Base-by-base conservation (phyloP, 2,888 invertebrate genomes). In the Meganola albula region DNA sequence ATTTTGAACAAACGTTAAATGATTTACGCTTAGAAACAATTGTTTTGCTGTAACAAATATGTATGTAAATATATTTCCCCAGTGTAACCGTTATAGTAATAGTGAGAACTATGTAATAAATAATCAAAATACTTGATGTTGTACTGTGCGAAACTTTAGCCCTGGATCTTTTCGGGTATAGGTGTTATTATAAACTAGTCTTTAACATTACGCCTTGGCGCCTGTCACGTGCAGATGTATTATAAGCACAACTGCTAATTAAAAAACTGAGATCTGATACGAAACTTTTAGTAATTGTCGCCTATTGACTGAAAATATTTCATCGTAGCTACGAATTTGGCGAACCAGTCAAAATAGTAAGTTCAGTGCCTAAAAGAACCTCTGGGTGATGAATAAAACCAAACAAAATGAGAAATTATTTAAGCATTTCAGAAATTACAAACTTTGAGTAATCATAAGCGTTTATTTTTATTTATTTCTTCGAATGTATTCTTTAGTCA, bases 281-380 rank as follows among this genome's bases (percentile, higher is more conserved):
- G 32, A 34, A 47, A 48, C 35, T 20, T 34, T 33, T 38, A 37
- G 43, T 44, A 40, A 42, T 37, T 36, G 37, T 34, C n/a, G n/a
- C 42, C 32, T 42, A 40, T 28, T 31, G 25, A 34, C 41, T 44
- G 31, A 33, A 45, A 53, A 49, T n/a, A 48, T 54, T 58, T 48
- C 45, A 45, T 47, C 44, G 51, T 55, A 55, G 45, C 43, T 48
- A 53, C 41, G 59, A 58, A 68, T 67, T 71, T 65, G 64, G 62
- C 55, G 62, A 68, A 70, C 58, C 68, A 58, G 42, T 53, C 36
- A 44, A 37, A 46, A 45, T 51, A 48, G 58, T 57, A 44, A n/a
- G n/a, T n/a, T 50, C 60, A 68, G 67, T 80, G 82, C 80, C 70
- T 76, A 77, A 80, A 79, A 79, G 80, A 82, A 82, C 82, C 82